A percentile compares a stretch with the other conserved stretches of the same genome.
phyloP scores from a whole-genome alignment of 2,113 vertebrate species.

The Brachirus orientalis region DNA sequence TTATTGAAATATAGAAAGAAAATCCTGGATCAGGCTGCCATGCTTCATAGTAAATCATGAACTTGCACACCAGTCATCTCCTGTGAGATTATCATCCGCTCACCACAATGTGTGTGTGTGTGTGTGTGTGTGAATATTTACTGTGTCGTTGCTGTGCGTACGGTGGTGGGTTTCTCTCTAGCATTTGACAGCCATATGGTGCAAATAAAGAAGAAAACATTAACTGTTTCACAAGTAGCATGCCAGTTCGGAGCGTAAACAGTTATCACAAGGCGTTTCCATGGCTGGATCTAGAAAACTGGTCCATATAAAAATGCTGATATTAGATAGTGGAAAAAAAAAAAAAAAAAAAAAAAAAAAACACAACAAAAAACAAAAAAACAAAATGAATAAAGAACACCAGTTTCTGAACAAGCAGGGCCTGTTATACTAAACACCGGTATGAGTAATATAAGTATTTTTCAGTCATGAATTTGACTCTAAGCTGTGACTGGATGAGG shows the following conservation, averaged over 20 bases:
- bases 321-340: conserved; percentile 19
- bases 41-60: conserved; percentile 60
- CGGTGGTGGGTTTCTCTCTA: conserved; percentile 57
- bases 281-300: conserved; percentile 32
- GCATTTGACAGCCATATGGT: conserved; percentile 73
- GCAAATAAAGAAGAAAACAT: conserved; percentile 69
- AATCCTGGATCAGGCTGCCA: conserved; percentile 47
- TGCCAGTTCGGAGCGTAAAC: conserved; percentile 64
- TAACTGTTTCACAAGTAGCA: conserved; percentile 72
- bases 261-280: conserved; percentile 58
- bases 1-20: conserved; percentile 52
- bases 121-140: conserved; percentile 52
- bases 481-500: conserved; percentile 14
- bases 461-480: conserved; percentile 35
- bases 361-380: background rate
- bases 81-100: conserved; percentile 69
- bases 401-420: background rate
- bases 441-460: conserved; percentile 25
- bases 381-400: background rate
- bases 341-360: conserved; percentile 1
- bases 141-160: conserved; percentile 58
- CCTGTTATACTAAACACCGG: conserved; percentile 15
- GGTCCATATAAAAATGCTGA: conserved; percentile 25
- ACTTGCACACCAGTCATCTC: conserved; percentile 58
- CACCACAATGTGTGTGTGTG: conserved; percentile 55